These are phyloP conservation scores for Limnothrissa miodon DNA, from an alignment of 2,113 vertebrate species.

Conservation along the genomic window DNA sequence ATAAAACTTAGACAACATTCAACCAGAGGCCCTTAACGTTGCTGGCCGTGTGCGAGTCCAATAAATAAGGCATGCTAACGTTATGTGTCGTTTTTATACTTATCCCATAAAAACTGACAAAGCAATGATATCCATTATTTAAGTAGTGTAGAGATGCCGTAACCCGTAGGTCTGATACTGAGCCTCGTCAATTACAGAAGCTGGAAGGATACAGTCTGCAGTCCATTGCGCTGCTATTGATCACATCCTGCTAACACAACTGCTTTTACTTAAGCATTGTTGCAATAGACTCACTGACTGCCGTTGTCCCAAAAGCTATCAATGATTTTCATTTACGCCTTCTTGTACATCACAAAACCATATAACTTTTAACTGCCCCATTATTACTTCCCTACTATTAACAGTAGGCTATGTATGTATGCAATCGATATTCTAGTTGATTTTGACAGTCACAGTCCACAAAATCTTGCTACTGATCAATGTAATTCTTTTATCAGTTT, in stretches of 20 bases:
- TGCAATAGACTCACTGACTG: not conserved
- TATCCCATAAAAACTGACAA: constrained; percentile 81
- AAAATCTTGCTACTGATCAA: not conserved
- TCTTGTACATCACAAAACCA: not conserved
- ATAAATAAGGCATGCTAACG: constrained; percentile 86
- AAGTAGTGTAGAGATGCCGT: constrained; percentile 39
- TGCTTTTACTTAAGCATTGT: not conserved
- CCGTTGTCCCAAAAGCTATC: not conserved
- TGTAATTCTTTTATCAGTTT: not conserved
- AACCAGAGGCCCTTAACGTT: constrained; percentile 77
- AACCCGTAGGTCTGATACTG: not conserved
- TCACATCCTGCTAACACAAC: not conserved
- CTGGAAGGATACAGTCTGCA: constrained; percentile 8
- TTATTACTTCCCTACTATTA: not conserved
- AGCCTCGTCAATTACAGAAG: constrained; percentile 6
- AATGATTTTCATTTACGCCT: not conserved
- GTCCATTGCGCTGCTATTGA: not conserved
- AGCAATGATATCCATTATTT: constrained; percentile 75
- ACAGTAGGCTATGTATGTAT: not conserved
- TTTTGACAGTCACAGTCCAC: not conserved
- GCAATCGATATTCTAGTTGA: not conserved
- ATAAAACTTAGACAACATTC: constrained; percentile 67
- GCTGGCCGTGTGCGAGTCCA: constrained; percentile 76
- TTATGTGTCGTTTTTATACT: constrained; percentile 85
- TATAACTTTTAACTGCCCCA: not conserved